Evolutionary conservation across 2,113 vertebrate genomes (phyloP), one percentile per base, ranked within the genome.

Genomic region (Gadus macrocephalus): DNA sequence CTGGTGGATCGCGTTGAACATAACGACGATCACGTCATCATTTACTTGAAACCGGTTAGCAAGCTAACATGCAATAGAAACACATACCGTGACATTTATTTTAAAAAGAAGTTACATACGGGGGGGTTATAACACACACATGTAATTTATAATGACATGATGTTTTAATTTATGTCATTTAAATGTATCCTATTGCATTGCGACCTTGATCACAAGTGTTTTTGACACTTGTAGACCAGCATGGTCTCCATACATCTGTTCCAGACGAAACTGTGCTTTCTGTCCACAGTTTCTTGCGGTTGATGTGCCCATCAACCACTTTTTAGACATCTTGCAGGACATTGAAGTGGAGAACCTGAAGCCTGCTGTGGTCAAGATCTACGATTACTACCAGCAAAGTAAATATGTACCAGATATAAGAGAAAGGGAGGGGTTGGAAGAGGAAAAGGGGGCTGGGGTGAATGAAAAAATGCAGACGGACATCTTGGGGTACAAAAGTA

Each of bases 371-470:
- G 84, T 95, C 69, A 86, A 87, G 81, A 82, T 91, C 78, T 95
- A 94, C 0, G 94, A 96, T 86, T 95, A 95, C 82, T 95, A 97
- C 20, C 91, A 95, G 79, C 90, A 92, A 83, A 93, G 94, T 96
- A 88, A 92, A 79, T 19, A 58, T 42, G 1, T 42, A 42, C 38
- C 38, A 42, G 38, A 42, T 42, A 2, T 6, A 42, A 42, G 38
- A 42, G 38, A 42, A 42, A 42, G 38, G 38, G 38, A 42, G 6
- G 11, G 38, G 38, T 8, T 6, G 38, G 38, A 42, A 11, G 6
- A 42, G 38, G 38, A 11, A 42, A 42, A 25, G 2, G 25, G 25
- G 25, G 25, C 25, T 25, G 25, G 25, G 25, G 25, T 25, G 25
- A 25, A 25, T 25, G 25, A 25, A 25, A 25, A 25, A 25, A 25